A percentile compares a stretch with the other conserved stretches of the same genome.
Conservation (phyloP, 2,888 invertebrate genomes). For the Synanthedon andrenaeformis region DNA sequence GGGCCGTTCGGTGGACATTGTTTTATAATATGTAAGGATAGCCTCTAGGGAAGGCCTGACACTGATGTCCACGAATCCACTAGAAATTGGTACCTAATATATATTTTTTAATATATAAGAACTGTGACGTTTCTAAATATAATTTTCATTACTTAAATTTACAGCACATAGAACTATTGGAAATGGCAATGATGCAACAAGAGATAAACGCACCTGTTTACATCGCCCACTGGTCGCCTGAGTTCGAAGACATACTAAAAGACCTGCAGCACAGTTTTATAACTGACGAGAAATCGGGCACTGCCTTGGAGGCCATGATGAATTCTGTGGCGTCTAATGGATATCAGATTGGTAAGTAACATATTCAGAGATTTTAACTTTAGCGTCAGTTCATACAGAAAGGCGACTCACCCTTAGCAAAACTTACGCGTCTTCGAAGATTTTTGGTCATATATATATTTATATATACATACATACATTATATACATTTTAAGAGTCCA, state of each 20-base stretch:
- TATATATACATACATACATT: no score
- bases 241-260: conserved; percentile 79
- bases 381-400: not conserved
- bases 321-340: conserved; percentile 94
- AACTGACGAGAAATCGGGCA: conserved; percentile 77
- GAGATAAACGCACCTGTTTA: conserved; percentile 89
- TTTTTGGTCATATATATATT: no score
- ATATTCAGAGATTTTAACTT: not conserved
- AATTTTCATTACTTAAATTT: not conserved
- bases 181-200: conserved; percentile 84
- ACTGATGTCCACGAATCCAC: no score
- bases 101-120: no score
- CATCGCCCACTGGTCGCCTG: conserved; percentile 81
- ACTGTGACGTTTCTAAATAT: no score
- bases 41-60: no score
- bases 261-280: conserved; percentile 79
- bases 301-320: conserved; percentile 86
- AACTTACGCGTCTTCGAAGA: no score
- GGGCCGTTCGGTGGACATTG: no score
- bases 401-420: no score
- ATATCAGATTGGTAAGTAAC: conserved; percentile 79
- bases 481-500: no score
- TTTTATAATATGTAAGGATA: no score
- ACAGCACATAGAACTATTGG: conserved; percentile 81
- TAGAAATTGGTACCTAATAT: no score